phyloP scores from a whole-genome alignment of 2,888 invertebrate genomes.

The Callosobruchus maculatus region DNA sequence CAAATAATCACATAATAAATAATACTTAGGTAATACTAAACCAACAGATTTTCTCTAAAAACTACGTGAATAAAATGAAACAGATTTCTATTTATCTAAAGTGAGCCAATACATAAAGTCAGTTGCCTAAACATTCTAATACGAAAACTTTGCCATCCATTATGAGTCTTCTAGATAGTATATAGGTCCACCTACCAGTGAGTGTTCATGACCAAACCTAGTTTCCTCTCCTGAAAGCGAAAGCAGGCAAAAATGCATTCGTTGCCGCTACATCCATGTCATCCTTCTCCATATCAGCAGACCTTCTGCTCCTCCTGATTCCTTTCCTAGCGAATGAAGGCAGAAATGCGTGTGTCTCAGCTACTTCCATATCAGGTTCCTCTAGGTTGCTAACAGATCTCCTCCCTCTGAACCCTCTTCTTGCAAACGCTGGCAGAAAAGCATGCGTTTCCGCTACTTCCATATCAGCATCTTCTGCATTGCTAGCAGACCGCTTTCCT shows the following conservation, averaged over 20 bases:
- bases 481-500: conserved; percentile 7
- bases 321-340: conserved; percentile 14
- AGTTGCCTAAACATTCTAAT: neutral
- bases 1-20: neutral
- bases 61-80: neutral
- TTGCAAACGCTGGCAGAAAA: conserved; percentile 17
- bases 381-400: conserved; percentile 11
- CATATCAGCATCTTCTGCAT: conserved; percentile 6
- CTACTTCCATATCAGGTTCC: conserved; percentile 9
- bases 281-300: conserved; percentile 7
- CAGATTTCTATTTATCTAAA: neutral
- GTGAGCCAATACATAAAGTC: neutral
- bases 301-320: conserved; percentile 10
- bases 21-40: neutral
- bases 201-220: neutral
- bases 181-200: neutral
- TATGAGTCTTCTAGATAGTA: neutral
- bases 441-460: conserved; percentile 15
- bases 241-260: conserved; percentile 6
- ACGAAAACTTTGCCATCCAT: neutral
- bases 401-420: conserved; percentile 14
- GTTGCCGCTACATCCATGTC: conserved; percentile 10
- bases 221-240: conserved; percentile 7
- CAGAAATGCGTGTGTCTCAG: conserved; percentile 12
- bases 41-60: neutral